Evolutionary conservation across 2,113 vertebrate species (phyloP).

Genomic region (Mesembrinibis cayennensis): DNA sequence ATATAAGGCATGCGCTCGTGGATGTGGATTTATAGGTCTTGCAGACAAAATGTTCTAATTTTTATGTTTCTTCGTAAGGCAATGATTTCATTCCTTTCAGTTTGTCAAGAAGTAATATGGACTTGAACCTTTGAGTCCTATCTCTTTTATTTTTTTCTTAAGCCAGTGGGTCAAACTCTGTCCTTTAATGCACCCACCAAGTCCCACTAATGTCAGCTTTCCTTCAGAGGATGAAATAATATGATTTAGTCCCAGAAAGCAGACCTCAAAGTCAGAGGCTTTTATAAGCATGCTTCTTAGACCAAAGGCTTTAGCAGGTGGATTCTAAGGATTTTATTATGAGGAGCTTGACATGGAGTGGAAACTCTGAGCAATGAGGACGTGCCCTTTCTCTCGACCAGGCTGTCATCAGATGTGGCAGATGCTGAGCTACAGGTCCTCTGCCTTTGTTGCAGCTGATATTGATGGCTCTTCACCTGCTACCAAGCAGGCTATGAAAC

Average conservation of each 20-base stretch:
- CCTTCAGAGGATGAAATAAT: conserved; percentile 48
- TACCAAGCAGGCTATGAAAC: neutral
- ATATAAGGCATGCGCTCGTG: neutral
- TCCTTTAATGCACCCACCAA: conserved; percentile 25
- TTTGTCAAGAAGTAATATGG: neutral
- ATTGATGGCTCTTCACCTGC: neutral
- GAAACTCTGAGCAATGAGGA: conserved; percentile 4
- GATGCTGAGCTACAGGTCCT: neutral
- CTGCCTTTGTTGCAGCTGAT: neutral
- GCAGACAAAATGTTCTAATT: neutral
- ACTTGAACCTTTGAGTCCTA: neutral
- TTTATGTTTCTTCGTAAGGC: neutral
- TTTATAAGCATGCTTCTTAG: conserved; percentile 51
- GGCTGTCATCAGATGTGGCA: neutral
- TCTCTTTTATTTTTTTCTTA: conserved; percentile 4
- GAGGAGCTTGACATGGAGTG: conserved; percentile 17
- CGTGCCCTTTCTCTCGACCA: neutral
- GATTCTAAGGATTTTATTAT: conserved; percentile 42
- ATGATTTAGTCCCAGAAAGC: conserved; percentile 43
- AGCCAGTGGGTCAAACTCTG: conserved; percentile 14
- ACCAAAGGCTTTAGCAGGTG: conserved; percentile 20
- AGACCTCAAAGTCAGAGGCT: conserved; percentile 47
- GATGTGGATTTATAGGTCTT: neutral
- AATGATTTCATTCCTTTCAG: neutral
- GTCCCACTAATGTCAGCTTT: conserved; percentile 41